These are phyloP conservation scores for Gopherus flavomarginatus DNA, from an alignment of 2,113 vertebrate species.

Conservation along the genomic window DNA sequence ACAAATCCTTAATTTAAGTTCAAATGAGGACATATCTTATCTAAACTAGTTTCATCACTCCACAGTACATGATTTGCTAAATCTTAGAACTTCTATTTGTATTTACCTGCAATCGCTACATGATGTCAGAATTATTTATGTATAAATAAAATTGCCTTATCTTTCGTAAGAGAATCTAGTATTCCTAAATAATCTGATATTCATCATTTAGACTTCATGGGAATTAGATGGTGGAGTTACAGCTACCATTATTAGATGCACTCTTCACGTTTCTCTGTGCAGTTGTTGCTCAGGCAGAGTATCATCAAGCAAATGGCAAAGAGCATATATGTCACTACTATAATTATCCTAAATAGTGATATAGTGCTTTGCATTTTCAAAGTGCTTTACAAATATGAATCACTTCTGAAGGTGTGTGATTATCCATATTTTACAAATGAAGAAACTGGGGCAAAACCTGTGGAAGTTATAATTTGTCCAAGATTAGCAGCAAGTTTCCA, in stretches of 20 bases:
- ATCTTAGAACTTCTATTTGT: not conserved
- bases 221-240: not conserved
- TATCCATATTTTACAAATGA: not conserved
- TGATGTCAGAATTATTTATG: not conserved
- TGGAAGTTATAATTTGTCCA: not conserved
- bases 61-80: not conserved
- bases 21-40: not conserved
- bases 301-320: not conserved
- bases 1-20: not conserved
- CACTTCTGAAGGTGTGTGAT: not conserved
- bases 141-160: not conserved
- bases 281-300: not conserved
- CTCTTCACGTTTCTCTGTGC: not conserved
- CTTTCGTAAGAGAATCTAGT: not conserved
- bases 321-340: not conserved
- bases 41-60: not conserved
- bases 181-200: not conserved
- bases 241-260: not conserved
- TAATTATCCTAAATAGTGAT: not conserved
- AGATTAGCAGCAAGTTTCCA: not conserved
- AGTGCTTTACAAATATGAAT: not conserved
- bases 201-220: not conserved
- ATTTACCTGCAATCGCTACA: not conserved
- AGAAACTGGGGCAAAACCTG: not conserved
- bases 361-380: not conserved